Evolutionary conservation across 2,888 invertebrate genomes (phyloP).

Genomic region (Aphrophora alni): DNA sequence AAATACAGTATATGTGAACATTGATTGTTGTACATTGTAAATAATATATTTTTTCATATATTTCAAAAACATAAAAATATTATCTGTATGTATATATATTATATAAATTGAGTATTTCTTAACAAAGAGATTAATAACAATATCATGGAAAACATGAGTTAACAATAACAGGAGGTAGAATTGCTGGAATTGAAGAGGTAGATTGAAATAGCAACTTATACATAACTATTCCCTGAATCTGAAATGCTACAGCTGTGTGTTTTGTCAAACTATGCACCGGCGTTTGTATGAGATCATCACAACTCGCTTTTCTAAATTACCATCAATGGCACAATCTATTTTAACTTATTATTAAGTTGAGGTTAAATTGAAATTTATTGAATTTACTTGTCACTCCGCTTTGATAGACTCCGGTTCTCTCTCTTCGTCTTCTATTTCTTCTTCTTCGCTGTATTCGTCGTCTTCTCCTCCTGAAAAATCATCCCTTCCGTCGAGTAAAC

Average conservation of each 20-base stretch:
- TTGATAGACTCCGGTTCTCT: constrained; percentile 59
- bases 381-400: constrained; percentile 54
- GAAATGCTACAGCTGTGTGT: neutral
- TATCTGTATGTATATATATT: neutral
- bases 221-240: neutral
- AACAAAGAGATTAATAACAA: neutral
- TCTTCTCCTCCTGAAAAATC: constrained; percentile 65
- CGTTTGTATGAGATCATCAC: neutral
- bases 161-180: neutral
- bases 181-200: neutral
- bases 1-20: neutral
- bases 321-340: neutral
- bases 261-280: neutral
- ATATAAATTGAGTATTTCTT: constrained; percentile 6
- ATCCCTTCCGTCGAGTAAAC: constrained; percentile 61
- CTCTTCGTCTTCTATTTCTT: constrained; percentile 55
- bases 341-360: constrained; percentile 10
- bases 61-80: neutral
- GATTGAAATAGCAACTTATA: neutral
- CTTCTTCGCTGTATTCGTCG: constrained; percentile 62
- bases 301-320: neutral
- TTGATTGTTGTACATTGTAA: constrained; percentile 4
- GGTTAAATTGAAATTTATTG: neutral
- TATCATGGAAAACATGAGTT: neutral
- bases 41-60: neutral